A percentile compares a stretch with the other conserved stretches of the same genome.
Evolutionary conservation across 2,888 invertebrate genomes (phyloP).

Genomic region (Aromia moschata): DNA sequence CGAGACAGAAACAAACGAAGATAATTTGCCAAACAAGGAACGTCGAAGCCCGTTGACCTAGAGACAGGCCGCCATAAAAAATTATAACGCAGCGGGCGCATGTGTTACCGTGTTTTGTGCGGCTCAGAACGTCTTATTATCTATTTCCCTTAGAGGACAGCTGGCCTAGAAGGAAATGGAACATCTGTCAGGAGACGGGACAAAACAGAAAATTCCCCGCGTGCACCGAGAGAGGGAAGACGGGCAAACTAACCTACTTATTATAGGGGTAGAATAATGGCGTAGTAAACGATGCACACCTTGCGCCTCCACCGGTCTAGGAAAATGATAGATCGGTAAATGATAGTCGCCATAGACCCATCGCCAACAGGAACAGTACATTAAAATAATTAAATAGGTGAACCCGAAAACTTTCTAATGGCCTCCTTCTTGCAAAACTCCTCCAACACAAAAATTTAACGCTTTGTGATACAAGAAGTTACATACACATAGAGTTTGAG

Average conservation of each 20-base stretch:
- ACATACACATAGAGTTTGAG: too few species aligned
- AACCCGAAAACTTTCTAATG: too few species aligned
- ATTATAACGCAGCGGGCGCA: conserved; percentile 34
- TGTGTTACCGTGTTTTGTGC: conserved; percentile 42
- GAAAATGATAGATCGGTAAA: too few species aligned
- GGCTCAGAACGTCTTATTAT: conserved; percentile 48
- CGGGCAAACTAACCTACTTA: conserved; percentile 30
- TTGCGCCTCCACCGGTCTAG: too few species aligned
- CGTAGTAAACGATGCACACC: neutral
- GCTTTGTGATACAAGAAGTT: too few species aligned
- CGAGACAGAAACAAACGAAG: neutral
- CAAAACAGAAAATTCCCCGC: conserved; percentile 18
- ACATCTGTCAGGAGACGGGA: conserved; percentile 43
- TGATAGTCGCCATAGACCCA: too few species aligned
- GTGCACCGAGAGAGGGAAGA: neutral
- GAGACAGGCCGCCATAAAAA: conserved; percentile 1
- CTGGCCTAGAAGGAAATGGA: conserved; percentile 43
- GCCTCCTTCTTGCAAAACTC: too few species aligned
- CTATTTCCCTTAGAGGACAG: conserved; percentile 49
- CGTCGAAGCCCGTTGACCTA: conserved; percentile 12
- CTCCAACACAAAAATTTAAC: too few species aligned
- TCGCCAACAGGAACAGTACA: too few species aligned
- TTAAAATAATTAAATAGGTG: too few species aligned
- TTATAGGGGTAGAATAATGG: conserved; percentile 13
- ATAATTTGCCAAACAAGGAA: conserved; percentile 16